Evolutionary conservation across 1,140 invertebrate species (phyloP).

Genomic region (Drosophila grimshawi): DNA sequence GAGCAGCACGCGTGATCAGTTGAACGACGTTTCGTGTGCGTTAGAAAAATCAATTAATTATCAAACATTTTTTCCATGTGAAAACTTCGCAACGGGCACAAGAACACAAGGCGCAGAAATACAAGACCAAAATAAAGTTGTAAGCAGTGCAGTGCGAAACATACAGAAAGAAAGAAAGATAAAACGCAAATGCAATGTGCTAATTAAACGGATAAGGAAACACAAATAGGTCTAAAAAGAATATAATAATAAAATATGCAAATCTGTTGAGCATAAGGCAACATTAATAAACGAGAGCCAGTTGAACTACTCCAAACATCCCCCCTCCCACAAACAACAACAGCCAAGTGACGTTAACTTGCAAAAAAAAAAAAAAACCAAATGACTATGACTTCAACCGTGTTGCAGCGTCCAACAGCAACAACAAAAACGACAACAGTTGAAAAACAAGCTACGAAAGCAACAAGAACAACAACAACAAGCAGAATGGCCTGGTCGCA

Average conservation of each 20-base stretch:
- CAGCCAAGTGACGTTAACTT: slow-evolving; percentile 28
- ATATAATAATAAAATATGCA: slow-evolving; percentile 56
- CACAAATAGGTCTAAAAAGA: slow-evolving; percentile 22
- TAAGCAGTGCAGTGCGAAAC: slow-evolving; percentile 47
- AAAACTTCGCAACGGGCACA: slow-evolving; percentile 24
- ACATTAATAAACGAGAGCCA: slow-evolving; percentile 25
- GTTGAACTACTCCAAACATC: background rate
- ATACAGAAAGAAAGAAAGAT: slow-evolving; percentile 45
- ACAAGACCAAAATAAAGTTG: slow-evolving; percentile 29
- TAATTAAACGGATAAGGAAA: slow-evolving; percentile 58
- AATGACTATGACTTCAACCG: slow-evolving; percentile 84
- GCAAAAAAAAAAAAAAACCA: slow-evolving; percentile 25
- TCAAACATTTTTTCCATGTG: slow-evolving; percentile 8
- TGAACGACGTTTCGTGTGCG: slow-evolving; percentile 23
- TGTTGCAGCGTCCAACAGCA: slow-evolving; percentile 72
- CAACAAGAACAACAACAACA: slow-evolving; percentile 39
- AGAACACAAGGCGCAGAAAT: slow-evolving; percentile 23
- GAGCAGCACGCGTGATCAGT: slow-evolving; percentile 54
- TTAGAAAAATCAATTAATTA: slow-evolving; percentile 10
- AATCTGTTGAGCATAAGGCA: slow-evolving; percentile 57
- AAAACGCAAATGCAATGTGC: slow-evolving; percentile 52
- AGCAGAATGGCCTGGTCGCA: slow-evolving; percentile 82
- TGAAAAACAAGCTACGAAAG: slow-evolving; percentile 46
- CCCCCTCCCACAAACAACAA: background rate
- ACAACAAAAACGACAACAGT: slow-evolving; percentile 36